A percentile compares a stretch with the other conserved stretches of the same genome.
phyloP scores from a whole-genome alignment of 1,140 invertebrate species.

The Phocides pigmalion region DNA sequence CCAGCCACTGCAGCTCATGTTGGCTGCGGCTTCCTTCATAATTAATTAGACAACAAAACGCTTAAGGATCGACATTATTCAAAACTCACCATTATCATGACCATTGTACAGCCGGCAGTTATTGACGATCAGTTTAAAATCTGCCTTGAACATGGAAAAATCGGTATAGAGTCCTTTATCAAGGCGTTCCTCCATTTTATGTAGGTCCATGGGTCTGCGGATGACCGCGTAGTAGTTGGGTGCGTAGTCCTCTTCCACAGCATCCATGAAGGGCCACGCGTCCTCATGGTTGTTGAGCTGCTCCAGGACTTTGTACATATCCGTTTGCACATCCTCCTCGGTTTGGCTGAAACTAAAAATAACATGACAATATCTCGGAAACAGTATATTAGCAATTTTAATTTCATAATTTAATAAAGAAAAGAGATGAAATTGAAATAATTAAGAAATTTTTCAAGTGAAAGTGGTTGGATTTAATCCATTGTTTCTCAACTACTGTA shows the following conservation, averaged over 20 bases:
- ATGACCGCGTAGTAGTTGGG: constrained; percentile 93
- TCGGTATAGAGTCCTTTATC: constrained; percentile 91
- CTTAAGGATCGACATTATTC: too few relatives aligned
- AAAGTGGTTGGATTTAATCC: too few relatives aligned
- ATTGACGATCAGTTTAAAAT: constrained; percentile 95
- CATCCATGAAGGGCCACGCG: constrained; percentile 96
- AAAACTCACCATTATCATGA: constrained; percentile 91
- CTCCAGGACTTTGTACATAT: constrained; percentile 95
- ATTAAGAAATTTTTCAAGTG: too few relatives aligned
- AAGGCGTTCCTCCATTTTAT: constrained; percentile 94
- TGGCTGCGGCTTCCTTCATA: too few relatives aligned
- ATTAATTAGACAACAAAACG: too few relatives aligned
- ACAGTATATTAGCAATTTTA: neutral
- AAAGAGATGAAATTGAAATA: too few relatives aligned
- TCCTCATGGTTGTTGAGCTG: constrained; percentile 93
- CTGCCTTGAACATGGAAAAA: constrained; percentile 91
- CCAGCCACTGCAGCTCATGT: too few relatives aligned
- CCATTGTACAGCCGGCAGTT: constrained; percentile 97
- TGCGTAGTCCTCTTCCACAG: constrained; percentile 95
- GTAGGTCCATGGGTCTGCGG: constrained; percentile 93
- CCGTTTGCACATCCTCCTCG: constrained; percentile 92
- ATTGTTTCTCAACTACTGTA: too few relatives aligned
- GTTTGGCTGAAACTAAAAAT: constrained; percentile 87
- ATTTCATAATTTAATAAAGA: neutral
- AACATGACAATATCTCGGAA: constrained; percentile 6